These are phyloP conservation scores for Tridacna crocea DNA, from an alignment of 2,888 invertebrate genomes.

Conservation along the genomic window DNA sequence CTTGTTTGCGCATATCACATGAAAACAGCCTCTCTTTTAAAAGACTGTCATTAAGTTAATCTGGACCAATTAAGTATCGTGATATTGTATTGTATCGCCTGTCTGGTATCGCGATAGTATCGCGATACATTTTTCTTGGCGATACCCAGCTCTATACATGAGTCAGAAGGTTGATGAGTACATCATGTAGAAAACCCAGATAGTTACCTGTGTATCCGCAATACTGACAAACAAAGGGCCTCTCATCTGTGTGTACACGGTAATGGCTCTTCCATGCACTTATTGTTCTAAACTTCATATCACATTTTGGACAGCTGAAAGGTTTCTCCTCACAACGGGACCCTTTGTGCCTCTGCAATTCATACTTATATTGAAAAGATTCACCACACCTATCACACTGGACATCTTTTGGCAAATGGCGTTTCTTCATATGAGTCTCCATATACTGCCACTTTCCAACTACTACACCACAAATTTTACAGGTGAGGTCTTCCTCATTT, in stretches of 20 bases:
- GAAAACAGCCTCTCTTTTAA: no score
- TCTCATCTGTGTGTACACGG: slow-evolving; percentile 43
- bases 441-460: slow-evolving; percentile 20
- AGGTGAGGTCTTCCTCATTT: slow-evolving; percentile 36
- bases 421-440: slow-evolving; percentile 42
- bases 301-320: slow-evolving; percentile 40
- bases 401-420: slow-evolving; percentile 32
- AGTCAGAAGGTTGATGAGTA: no score
- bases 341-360: slow-evolving; percentile 35
- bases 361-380: slow-evolving; percentile 26
- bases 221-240: slow-evolving; percentile 47
- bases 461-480: slow-evolving; percentile 33
- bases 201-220: slow-evolving; percentile 55
- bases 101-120: no score
- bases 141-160: no score
- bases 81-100: no score
- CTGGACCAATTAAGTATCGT: no score
- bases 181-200: not conserved
- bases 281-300: slow-evolving; percentile 41
- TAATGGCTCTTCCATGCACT: slow-evolving; percentile 38
- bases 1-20: no score
- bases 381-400: slow-evolving; percentile 58
- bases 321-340: slow-evolving; percentile 30
- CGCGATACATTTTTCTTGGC: no score
- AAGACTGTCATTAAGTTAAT: no score